A percentile compares a stretch with the other conserved stretches of the same genome.
Evolutionary conservation across 1,140 invertebrate genomes (phyloP).

Genomic region (Monochamus saltuarius): DNA sequence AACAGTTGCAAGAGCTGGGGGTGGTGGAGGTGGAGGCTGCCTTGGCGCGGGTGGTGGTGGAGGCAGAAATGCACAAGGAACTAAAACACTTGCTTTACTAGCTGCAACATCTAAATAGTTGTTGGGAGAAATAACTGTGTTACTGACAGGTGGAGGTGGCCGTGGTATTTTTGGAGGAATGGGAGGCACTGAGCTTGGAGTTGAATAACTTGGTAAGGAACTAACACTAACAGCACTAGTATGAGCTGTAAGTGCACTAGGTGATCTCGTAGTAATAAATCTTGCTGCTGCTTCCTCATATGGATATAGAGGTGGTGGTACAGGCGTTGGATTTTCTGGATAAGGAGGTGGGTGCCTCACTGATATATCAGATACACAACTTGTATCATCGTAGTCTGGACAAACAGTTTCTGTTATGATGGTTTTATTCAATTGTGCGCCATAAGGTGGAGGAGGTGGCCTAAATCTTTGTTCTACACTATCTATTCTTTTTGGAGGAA

Average conservation of each 20-base stretch:
- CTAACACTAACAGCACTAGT: constrained; percentile 57
- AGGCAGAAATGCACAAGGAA: constrained; percentile 61
- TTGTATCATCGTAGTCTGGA: constrained; percentile 31
- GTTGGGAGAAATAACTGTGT: constrained; percentile 62
- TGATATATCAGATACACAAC: constrained; percentile 33
- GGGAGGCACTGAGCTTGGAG: constrained; percentile 56
- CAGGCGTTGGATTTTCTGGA: constrained; percentile 55
- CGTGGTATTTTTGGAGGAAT: constrained; percentile 55
- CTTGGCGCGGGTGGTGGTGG: constrained; percentile 56
- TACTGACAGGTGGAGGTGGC: constrained; percentile 52
- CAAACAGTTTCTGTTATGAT: constrained; percentile 15
- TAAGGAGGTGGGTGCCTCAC: constrained; percentile 60
- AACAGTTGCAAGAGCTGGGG: constrained; percentile 61
- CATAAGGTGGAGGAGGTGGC: constrained; percentile 56
- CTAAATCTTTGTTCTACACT: constrained; percentile 51
- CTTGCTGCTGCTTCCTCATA: constrained; percentile 64
- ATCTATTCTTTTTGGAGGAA: constrained; percentile 65
- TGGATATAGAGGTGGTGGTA: constrained; percentile 43
- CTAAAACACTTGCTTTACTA: constrained; percentile 60
- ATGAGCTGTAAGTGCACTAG: constrained; percentile 68
- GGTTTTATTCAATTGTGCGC: constrained; percentile 48
- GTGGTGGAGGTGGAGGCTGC: constrained; percentile 54
- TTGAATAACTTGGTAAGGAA: constrained; percentile 57
- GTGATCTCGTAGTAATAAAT: constrained; percentile 66
- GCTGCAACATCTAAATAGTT: constrained; percentile 70